Percentiles rank a stretch among this genome's conserved stretches.
These are phyloP conservation scores for Lepus europaeus DNA, from an alignment of 2,113 vertebrate species.

Conservation along the genomic window DNA sequence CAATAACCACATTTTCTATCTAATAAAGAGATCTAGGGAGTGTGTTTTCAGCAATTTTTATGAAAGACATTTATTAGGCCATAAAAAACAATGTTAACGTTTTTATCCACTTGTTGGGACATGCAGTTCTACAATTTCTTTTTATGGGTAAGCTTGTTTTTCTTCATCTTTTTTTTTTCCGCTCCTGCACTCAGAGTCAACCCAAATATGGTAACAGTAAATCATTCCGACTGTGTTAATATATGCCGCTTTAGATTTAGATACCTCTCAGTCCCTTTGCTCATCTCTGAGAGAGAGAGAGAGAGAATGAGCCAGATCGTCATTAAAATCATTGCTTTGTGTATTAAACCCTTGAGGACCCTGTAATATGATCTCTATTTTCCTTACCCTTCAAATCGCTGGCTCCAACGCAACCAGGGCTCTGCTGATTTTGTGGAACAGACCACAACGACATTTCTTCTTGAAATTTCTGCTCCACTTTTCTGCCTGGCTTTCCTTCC, in stretches of 20 bases:
- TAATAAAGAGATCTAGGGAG: conserved; percentile 75
- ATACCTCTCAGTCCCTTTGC: neutral
- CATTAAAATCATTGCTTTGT: conserved; percentile 43
- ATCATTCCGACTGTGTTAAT: conserved; percentile 60
- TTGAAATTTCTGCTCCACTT: neutral
- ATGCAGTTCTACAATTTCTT: conserved; percentile 71
- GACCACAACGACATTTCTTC: neutral
- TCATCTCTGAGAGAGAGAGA: conserved; percentile 57
- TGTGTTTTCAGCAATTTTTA: conserved; percentile 74
- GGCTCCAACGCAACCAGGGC: conserved; percentile 49
- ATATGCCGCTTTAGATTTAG: neutral
- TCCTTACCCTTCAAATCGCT: conserved; percentile 62
- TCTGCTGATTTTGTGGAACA: conserved; percentile 44
- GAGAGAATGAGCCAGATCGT: conserved; percentile 50
- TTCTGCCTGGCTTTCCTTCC: conserved; percentile 60
- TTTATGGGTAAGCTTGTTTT: conserved; percentile 79
- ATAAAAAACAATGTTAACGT: conserved; percentile 78
- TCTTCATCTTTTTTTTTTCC: conserved; percentile 47
- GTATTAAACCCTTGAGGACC: neutral
- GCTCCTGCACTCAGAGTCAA: conserved; percentile 30
- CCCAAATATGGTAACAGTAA: conserved; percentile 74
- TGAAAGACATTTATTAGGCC: conserved; percentile 79
- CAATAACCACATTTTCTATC: conserved; percentile 66
- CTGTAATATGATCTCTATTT: conserved; percentile 53
- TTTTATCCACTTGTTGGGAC: conserved; percentile 80